Base-by-base conservation (phyloP, 2,113 vertebrate genomes). In the Strigops habroptila region DNA sequence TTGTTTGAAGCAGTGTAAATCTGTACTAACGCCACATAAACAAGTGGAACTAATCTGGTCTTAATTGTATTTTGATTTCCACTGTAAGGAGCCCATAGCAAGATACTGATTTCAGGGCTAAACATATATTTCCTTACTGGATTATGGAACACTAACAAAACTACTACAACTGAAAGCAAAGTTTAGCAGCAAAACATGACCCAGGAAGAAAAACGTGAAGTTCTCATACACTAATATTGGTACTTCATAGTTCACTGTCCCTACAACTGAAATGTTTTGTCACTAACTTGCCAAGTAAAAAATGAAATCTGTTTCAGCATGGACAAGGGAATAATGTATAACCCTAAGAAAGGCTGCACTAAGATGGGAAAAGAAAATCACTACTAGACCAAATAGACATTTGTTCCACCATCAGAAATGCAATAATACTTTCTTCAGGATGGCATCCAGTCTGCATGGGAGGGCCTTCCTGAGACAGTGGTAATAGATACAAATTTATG, bases 31-130 rank as follows among this genome's bases (percentile, higher is more conserved):
- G 65, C 64, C 9, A 53, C 25, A 53, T 88, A 94, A 95, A 77
- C 92, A 87, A 89, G 91, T 68, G 69, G 53, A 84, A 84, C 86
- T 96, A 89, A 90, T 92, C 48, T 92, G 62, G 10, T 78, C 28
- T 46, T 83, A 67, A 69, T 35, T 92, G 21, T 85, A 14, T 85
- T 94, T 90, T 79, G 39, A 76, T 65, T 95, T 91, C 31, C 15
- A 16, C 39, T 41, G 6, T 68, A 39, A 79, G 39, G n/a, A 89
- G 25, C 25, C 60, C 35, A 22, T 71, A 81, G 52, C 14, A 64
- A 90, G 41, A 51, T 21, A n/a, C 4, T 52, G 35, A 49, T 81
- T 84, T 71, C 25, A 28, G 6, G 31, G n/a, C 13, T 48, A 65
- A 73, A 52, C 23, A 6, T 18, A 0, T 41, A 9, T 76, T 88